Base-by-base conservation (phyloP, 1,140 invertebrate species). In the Zaprionus gabonicus region DNA sequence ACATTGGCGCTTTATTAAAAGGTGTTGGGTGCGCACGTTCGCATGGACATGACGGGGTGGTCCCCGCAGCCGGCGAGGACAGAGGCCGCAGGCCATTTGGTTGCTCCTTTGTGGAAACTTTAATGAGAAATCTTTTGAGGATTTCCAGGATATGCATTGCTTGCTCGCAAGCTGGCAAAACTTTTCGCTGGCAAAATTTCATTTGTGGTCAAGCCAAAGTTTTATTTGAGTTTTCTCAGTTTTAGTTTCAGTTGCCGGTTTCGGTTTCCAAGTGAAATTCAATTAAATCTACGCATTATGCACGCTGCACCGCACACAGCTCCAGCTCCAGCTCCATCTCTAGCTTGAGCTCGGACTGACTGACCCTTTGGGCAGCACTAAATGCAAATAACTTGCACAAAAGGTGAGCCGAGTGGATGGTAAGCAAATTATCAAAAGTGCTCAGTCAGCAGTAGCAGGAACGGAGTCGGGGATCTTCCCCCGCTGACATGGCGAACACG, bases 341-440 rank as follows among this genome's bases (percentile, higher is more conserved):
- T 25, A 27, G 36, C 25, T 17, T 31, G 28, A 55, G 31, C 25
- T 58, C 27, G 13, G 23, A 6, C 36, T 58, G 36, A 13, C 38
- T 44, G n/a, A 56, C 23, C 31, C 28, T 31, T 31, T 27, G 31
- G 49, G 15, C 41, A 3, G 12, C 7, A 9, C 23, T 58, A 28
- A 36, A 69, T 68, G 66, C 60, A 76, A 71, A 58, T 65, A 68
- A 23, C 46, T 71, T n/a, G 63, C 51, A 60, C 41, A 78, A 63
- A 74, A 86, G 77, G 83, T 82, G 73, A 65, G 12, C 31, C 53
- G 4, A 38, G 68, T 77, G 55, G 59, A 70, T 59, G 65, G 73
- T 66, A 72, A 84, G 58, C 74, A 87, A 80, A 83, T 79, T 78
- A 78, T 72, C 80, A 76, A 91, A 91, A 91, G 59, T 84, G 90